Evolutionary conservation across 1,140 invertebrate genomes (phyloP).

Genomic region (Heterodera carotae): DNA sequence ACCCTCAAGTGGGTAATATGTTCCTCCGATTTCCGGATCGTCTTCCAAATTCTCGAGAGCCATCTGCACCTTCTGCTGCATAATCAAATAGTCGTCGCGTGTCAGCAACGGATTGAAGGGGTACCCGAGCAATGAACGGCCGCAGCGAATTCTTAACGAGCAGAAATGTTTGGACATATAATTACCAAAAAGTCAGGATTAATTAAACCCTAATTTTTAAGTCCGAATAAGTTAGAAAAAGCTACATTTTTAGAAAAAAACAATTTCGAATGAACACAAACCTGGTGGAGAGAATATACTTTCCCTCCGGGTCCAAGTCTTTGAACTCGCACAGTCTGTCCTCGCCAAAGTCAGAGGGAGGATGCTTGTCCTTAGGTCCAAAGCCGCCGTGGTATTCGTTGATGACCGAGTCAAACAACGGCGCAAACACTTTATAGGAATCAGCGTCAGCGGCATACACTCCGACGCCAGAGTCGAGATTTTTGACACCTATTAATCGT

Average conservation of each 20-base stretch:
- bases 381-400: constrained; percentile 90
- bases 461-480: constrained; percentile 77
- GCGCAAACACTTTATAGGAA: constrained; percentile 83
- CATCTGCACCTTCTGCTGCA: constrained; percentile 55
- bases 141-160: constrained; percentile 74
- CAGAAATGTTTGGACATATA: too few species aligned
- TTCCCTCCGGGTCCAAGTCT: constrained; percentile 80
- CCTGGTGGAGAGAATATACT: constrained; percentile 87
- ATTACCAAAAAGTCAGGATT: too few species aligned
- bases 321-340: constrained; percentile 72
- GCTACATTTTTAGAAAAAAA: neutral
- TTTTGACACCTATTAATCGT: constrained; percentile 73
- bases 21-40: constrained; percentile 78
- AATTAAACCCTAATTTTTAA: too few species aligned
- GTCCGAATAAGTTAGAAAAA: too few species aligned
- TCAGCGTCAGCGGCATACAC: constrained; percentile 94
- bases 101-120: constrained; percentile 77
- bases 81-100: constrained; percentile 66
- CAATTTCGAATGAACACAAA: constrained; percentile 7
- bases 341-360: constrained; percentile 80
- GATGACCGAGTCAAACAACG: constrained; percentile 91
- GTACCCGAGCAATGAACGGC: constrained; percentile 80
- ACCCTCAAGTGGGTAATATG: constrained; percentile 39
- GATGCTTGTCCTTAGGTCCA: constrained; percentile 77
- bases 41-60: constrained; percentile 55